Percentiles rank a stretch among this genome's conserved stretches.
phyloP scores from a whole-genome alignment of 2,113 vertebrate genomes.

The Pteronura brasiliensis region DNA sequence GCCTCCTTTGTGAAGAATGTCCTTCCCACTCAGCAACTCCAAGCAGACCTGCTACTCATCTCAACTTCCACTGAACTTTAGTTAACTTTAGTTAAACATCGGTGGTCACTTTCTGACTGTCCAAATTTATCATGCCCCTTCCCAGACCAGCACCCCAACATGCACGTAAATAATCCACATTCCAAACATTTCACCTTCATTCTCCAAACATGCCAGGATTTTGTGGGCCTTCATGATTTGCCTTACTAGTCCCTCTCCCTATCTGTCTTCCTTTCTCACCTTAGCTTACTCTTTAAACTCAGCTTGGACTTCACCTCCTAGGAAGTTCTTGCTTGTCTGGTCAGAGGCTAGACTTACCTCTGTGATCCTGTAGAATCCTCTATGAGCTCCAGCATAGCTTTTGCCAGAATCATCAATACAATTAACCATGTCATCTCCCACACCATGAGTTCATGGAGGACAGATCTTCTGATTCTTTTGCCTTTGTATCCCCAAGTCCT shows the following conservation, averaged over 20 bases:
- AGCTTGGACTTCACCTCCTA: not conserved
- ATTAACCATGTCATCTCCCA: not conserved
- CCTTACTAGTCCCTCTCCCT: not conserved
- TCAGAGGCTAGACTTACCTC: not conserved
- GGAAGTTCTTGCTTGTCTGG: not conserved
- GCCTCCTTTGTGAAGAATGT: not conserved
- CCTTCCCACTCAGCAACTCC: not conserved
- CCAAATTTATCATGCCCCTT: not conserved
- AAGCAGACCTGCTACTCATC: not conserved
- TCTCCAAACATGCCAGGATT: not conserved
- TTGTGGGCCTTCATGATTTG: not conserved
- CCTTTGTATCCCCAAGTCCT: not conserved
- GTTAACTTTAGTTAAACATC: not conserved
- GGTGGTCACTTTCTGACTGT: not conserved
- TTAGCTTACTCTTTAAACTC: not conserved
- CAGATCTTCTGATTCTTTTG: not conserved
- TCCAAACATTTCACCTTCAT: not conserved
- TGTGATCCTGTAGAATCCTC: not conserved
- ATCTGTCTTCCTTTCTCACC: not conserved
- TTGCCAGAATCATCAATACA: not conserved
- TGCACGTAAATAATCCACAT: not conserved
- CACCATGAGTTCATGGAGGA: not conserved
- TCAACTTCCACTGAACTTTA: not conserved
- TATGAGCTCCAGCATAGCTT: not conserved
- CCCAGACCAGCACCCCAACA: not conserved